These are phyloP conservation scores for Meteorus cinctellus DNA, from an alignment of 2,888 invertebrate genomes.

Conservation along the genomic window DNA sequence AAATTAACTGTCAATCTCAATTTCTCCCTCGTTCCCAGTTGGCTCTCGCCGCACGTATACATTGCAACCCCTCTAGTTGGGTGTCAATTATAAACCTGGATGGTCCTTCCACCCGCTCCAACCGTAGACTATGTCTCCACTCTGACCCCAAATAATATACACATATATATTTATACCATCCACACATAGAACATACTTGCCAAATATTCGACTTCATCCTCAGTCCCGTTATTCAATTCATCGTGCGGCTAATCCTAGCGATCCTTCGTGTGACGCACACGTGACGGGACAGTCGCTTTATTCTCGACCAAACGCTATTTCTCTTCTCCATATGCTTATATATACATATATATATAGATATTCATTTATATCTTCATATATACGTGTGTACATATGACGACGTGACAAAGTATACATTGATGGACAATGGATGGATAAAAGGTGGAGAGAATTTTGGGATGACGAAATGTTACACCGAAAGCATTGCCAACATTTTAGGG, in stretches of 20 bases:
- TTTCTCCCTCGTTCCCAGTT: slow-evolving; percentile 54
- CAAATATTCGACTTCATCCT: slow-evolving; percentile 40
- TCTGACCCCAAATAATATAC: slow-evolving; percentile 38
- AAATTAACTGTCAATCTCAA: slow-evolving; percentile 74
- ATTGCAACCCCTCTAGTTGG: slow-evolving; percentile 48
- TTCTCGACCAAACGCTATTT: slow-evolving; percentile 33
- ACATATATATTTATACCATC: not conserved
- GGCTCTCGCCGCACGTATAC: slow-evolving; percentile 55
- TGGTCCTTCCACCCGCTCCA: slow-evolving; percentile 27
- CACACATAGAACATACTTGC: slow-evolving; percentile 10
- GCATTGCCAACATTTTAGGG: slow-evolving; percentile 11
- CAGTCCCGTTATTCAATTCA: slow-evolving; percentile 36
- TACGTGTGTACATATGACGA: slow-evolving; percentile 22
- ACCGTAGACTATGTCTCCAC: slow-evolving; percentile 19
- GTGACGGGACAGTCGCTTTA: slow-evolving; percentile 39
- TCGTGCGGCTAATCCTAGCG: slow-evolving; percentile 32
- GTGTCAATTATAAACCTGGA: slow-evolving; percentile 56
- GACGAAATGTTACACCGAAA: slow-evolving; percentile 31
- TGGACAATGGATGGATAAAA: slow-evolving; percentile 24
- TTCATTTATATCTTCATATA: not conserved
- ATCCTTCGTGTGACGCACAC: slow-evolving; percentile 35
- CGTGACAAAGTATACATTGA: slow-evolving; percentile 27
- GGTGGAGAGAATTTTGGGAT: slow-evolving; percentile 6
- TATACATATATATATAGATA: not conserved
- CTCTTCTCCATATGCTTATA: not conserved